phyloP scores from a whole-genome alignment of 2,113 vertebrate genomes.

The Atrichornis clamosus region DNA sequence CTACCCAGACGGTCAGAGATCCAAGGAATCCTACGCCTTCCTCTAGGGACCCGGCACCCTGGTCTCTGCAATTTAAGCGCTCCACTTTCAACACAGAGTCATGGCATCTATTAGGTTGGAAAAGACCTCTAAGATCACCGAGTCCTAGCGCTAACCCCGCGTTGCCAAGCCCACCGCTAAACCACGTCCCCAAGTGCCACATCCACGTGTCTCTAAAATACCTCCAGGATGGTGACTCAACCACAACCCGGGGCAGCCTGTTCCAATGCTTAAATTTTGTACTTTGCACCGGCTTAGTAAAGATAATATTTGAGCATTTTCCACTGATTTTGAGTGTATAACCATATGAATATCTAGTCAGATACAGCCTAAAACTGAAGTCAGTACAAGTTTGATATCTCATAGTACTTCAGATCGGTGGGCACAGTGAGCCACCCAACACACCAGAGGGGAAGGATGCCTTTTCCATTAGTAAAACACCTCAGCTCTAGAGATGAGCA shows the following conservation, averaged over 20 bases:
- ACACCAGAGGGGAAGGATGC: background rate
- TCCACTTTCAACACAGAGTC: background rate
- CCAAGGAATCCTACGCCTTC: too few relatives aligned
- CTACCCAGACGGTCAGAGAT: background rate
- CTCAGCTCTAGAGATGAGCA: background rate
- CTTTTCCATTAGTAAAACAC: background rate
- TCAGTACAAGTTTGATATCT: background rate
- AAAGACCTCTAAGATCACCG: background rate
- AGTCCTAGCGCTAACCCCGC: background rate
- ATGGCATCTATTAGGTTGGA: background rate
- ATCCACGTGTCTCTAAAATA: background rate
- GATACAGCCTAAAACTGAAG: background rate
- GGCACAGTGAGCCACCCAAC: background rate
- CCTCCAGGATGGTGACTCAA: background rate
- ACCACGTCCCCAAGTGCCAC: background rate
- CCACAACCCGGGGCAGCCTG: background rate
- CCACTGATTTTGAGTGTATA: background rate
- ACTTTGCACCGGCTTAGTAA: background rate
- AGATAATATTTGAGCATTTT: background rate
- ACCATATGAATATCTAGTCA: background rate
- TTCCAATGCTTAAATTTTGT: background rate
- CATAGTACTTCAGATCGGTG: background rate
- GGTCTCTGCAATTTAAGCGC: fast-evolving
- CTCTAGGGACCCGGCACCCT: background rate
- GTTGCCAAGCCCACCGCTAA: background rate